A percentile compares a stretch with the other conserved stretches of the same genome.
Conservation (phyloP, 2,113 vertebrate species). For the Eptesicus fuscus region DNA sequence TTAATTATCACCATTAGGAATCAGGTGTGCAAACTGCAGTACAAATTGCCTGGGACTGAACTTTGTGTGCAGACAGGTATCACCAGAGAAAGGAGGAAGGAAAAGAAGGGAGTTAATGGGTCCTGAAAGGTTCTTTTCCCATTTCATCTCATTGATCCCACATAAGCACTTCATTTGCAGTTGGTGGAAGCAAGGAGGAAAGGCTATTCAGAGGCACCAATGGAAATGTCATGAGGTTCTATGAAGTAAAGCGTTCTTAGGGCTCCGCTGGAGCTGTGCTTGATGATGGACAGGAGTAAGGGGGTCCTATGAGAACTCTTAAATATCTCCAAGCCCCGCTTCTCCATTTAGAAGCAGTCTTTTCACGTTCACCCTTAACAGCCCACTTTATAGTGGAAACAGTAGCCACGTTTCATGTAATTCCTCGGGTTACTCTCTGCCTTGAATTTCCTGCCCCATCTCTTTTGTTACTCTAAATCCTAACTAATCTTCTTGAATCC, state of each 20-base stretch:
- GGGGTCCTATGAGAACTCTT: not conserved
- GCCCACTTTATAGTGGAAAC: not conserved
- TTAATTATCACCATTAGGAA: slow-evolving; percentile 53
- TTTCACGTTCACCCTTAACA: accelerated
- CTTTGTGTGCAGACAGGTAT: not conserved
- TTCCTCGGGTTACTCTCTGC: not conserved
- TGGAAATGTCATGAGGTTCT: not conserved
- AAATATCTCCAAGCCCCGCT: accelerated
- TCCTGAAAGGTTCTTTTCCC: not conserved
- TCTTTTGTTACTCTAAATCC: not conserved
- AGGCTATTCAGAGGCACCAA: not conserved
- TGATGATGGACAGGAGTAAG: not conserved
- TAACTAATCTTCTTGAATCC: not conserved
- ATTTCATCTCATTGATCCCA: not conserved
- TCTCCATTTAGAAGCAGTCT: not conserved
- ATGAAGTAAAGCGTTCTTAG: accelerated
- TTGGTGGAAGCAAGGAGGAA: not conserved
- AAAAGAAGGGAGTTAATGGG: not conserved
- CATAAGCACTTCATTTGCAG: not conserved
- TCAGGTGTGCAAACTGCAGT: slow-evolving; percentile 4
- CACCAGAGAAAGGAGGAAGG: not conserved
- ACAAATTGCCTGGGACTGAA: not conserved
- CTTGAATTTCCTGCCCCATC: not conserved
- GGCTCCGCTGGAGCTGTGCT: not conserved
- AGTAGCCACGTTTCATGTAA: not conserved